Evolutionary conservation across 1,140 invertebrate genomes (phyloP).

Genomic region (Berghia stephanieae): DNA sequence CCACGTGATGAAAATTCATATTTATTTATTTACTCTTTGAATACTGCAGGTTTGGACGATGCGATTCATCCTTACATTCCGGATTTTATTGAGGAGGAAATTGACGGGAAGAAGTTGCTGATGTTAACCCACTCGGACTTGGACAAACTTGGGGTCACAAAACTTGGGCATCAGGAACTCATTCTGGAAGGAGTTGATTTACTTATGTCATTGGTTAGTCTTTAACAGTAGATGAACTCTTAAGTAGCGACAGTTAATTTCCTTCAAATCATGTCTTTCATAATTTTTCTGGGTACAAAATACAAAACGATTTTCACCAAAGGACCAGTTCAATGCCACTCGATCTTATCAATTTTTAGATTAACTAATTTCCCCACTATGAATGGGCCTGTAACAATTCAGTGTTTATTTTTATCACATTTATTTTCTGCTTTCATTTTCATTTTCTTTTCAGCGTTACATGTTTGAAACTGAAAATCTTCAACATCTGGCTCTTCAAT

Average conservation of each 20-base stretch:
- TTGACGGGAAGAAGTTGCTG: conserved; percentile 84
- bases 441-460: conserved; percentile 78
- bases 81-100: conserved; percentile 80
- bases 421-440: conserved; percentile 29
- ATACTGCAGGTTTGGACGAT: conserved; percentile 73
- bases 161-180: conserved; percentile 91
- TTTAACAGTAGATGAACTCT: too few species aligned
- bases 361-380: too few species aligned
- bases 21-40: background rate
- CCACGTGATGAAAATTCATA: too few species aligned
- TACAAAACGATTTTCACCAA: too few species aligned
- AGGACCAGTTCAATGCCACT: too few species aligned
- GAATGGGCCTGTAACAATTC: too few species aligned
- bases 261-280: too few species aligned
- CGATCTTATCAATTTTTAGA: too few species aligned
- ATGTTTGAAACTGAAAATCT: conserved; percentile 89
- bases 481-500: conserved; percentile 83
- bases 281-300: too few species aligned
- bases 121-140: conserved; percentile 86
- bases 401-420: background rate
- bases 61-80: conserved; percentile 83
- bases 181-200: conserved; percentile 90
- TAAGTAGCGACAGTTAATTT: too few species aligned
- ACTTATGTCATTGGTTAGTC: conserved; percentile 84
- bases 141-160: conserved; percentile 82